These are phyloP conservation scores for Elysia chlorotica DNA, from an alignment of 1,140 invertebrate genomes.

Conservation along the genomic window DNA sequence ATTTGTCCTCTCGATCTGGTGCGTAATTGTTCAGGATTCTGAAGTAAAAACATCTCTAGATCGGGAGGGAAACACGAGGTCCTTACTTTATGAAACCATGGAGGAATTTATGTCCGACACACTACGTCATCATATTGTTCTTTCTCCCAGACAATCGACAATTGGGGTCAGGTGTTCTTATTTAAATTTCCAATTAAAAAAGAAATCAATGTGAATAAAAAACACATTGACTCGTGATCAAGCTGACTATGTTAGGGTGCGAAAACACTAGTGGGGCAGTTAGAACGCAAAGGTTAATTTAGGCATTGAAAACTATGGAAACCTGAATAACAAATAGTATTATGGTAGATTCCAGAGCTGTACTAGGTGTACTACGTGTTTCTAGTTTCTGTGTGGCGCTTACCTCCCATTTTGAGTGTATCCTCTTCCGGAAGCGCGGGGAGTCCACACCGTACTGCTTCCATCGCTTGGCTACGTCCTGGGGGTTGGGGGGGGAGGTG, in stretches of 20 bases:
- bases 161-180: neutral
- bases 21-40: neutral
- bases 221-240: neutral
- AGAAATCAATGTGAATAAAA: neutral
- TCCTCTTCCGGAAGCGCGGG: constrained; percentile 50
- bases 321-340: neutral
- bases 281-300: no score
- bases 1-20: no score
- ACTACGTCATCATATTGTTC: neutral
- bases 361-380: neutral
- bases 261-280: no score
- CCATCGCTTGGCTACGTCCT: constrained; percentile 52
- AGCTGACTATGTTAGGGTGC: neutral
- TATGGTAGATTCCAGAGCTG: neutral
- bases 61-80: neutral
- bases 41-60: no score
- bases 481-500: no score
- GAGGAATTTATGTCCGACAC: neutral
- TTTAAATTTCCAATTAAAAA: neutral
- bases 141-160: neutral
- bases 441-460: constrained; percentile 52
- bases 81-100: neutral
- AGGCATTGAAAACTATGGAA: neutral
- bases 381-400: constrained; percentile 5
- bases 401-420: constrained; percentile 60